phyloP scores from a whole-genome alignment of 2,113 vertebrate species.

The Probosciger aterrimus region DNA sequence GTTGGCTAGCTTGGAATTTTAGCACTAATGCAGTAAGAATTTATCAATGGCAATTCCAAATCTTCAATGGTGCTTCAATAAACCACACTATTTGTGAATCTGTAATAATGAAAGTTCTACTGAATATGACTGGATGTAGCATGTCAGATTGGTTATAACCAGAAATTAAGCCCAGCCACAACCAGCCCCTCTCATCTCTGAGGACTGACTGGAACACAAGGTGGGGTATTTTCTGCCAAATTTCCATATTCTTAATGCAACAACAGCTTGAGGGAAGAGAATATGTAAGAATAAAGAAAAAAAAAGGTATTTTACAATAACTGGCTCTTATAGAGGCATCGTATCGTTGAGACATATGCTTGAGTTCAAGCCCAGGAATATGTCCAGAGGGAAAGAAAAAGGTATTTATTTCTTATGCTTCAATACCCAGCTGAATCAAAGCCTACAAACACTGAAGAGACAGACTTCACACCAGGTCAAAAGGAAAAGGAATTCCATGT shows the following conservation, averaged over 20 bases:
- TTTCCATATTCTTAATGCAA: neutral
- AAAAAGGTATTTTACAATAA: neutral
- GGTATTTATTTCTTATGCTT: neutral
- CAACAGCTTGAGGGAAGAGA: neutral
- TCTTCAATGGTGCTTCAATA: neutral
- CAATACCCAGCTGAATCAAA: neutral
- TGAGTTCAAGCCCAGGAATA: neutral
- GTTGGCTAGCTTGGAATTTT: neutral
- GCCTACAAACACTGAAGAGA: neutral
- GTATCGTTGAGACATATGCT: neutral
- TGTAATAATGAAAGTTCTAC: neutral
- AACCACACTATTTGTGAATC: neutral
- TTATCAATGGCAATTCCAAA: neutral
- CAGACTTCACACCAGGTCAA: neutral
- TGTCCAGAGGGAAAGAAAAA: neutral
- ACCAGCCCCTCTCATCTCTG: neutral
- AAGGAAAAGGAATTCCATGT: neutral
- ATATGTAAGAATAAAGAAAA: neutral
- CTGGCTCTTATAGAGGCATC: neutral
- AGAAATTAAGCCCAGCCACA: neutral
- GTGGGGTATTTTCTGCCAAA: neutral
- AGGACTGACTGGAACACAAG: neutral
- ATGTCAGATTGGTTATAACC: neutral
- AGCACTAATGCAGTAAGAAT: neutral
- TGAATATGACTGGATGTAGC: neutral